Base-by-base conservation (phyloP, 2,888 invertebrate genomes). In the Metopia argyrocephala region DNA sequence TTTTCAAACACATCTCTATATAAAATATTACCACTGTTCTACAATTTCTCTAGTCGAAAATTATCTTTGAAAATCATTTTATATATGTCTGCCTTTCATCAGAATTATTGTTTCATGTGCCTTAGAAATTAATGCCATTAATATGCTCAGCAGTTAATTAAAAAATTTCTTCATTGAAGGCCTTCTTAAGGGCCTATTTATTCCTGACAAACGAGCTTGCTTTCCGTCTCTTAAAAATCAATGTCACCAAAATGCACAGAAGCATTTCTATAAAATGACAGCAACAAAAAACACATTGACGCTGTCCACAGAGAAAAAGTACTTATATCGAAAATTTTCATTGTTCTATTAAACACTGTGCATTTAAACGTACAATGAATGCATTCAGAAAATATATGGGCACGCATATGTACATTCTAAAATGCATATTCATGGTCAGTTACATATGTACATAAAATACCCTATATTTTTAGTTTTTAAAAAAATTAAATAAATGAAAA, bases 171-270 rank as follows among this genome's bases (percentile, higher is more conserved):
- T 0, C 2, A 9, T 38, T 1, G 4, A 38, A 38, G 38, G 38
- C 38, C 38, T 38, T 38, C 2, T 38, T 38, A 12, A 38, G 38
- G 38, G 12, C 38, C 12, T 4, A 12, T 38, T 38, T 12, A 1
- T 15, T 4, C 4, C 15, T 38, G 15, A 15, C 1, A 12, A 15
- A 9, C 15, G 15, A 38, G 9, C 9, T 38, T 38, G 38, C 68
- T 74, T 78, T 78, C n/a, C 74, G 74, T 61, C 78, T 83, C 78
- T 78, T 76, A 79, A 79, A 83, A 83, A 84, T 85, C 85, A 85
- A 84, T 84, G 85, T 82, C 85, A 84, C 79, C 74, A 75, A 83
- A 84, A 82, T 83, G 82, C 82, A 83, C 78, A 64, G 28, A 57
- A 64, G 28, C 56, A 65, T 70, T 81, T 70, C 48, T 21, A 28